Base-by-base conservation (phyloP, 2,888 invertebrate genomes). In the Drosophila melanocephala region DNA sequence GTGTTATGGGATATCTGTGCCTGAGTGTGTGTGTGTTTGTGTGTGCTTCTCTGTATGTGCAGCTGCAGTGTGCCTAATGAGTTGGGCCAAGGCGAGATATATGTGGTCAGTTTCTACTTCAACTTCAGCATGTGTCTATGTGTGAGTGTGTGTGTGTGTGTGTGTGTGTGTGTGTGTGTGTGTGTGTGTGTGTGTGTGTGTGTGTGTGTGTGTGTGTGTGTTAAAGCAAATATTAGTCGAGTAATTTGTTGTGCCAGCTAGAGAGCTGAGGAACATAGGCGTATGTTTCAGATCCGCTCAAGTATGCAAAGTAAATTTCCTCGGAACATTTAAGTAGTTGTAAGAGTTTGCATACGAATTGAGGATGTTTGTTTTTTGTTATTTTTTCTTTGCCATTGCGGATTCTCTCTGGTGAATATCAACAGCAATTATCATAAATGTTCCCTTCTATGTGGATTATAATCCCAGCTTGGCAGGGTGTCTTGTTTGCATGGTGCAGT, bases 171-270 rank as follows among this genome's bases (percentile, higher is more conserved):
- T 6, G n/a, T 26, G 50, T 32, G 26, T 28, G 56, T n/a, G 12
- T 51, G 50, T 35, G 37, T 59, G 60, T 59, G 61, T 56, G 65
- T 65, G 61, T 58, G 63, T 65, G 3, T 7, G 28, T 50, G 7
- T 6, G n/a, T 26, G 50, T 32, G 26, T 28, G 56, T n/a, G 12
- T 51, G 50, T 35, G 37, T 59, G 60, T 59, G 61, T 56, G 65
- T 65, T 39, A 51, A 57, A 51, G 70, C 67, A 87, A 89, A 90
- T 90, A 86, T 90, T 87, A 68, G 74, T 53, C 58, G 42, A 73
- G 72, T 87, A 90, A 86, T 86, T 86, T 87, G 79, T 64, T 76
- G 60, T 42, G 66, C 53, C 47, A 61, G 60, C 76, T 19, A 26
- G 53, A 47, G 59, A 69, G 30, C 28, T 56, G 39, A 35, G 30